Base-by-base conservation (phyloP, 2,888 invertebrate genomes). In the Drosophila mayaguana region DNA sequence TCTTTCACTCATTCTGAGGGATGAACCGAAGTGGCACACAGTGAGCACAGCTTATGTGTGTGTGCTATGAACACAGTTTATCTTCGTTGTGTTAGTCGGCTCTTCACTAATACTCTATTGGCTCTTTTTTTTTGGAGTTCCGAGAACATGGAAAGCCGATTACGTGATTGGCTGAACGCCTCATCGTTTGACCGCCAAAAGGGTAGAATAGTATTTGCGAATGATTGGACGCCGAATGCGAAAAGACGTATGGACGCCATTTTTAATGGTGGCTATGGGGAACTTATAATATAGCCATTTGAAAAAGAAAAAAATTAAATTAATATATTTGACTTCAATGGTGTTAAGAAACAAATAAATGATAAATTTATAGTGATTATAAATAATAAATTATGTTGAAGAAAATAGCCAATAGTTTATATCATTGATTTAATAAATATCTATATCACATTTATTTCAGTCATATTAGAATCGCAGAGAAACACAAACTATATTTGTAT, bases 111-210 rank as follows among this genome's bases (percentile, higher is more conserved):
- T 43, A 22, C 43, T 45, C 43, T 40, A 63, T 57, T 57, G 63
- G 57, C 40, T 40, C n/a, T 46, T 55, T 34, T 14, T 14, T 46
- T 20, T 3, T 28, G 8, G 7, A 54, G 32, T 32, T 18, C n/a
- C 36, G 34, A 42, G 51, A 32, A 22, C 20, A 28, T 20, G 4
- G 28, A 32, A 32, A 14, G 9, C 20, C 38, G 16, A 38, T 56
- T 32, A 28, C 38, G 57, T 48, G 48, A 63, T 63, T 63, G 63
- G 63, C 57, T 28, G 46, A 3, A 18, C 46, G 18, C 12, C 8
- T 20, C 12, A 14, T 14, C 25, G 9, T 18, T 40, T 22, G 46
- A 7, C 12, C 25, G n/a, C 53, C 20, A 46, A 42, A 42, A 34
- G 57, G 48, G 57, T 40, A 22, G 55, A 3, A 14, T 36, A 14